Conservation (phyloP, 2,888 invertebrate species). For the Smittia aterrima region DNA sequence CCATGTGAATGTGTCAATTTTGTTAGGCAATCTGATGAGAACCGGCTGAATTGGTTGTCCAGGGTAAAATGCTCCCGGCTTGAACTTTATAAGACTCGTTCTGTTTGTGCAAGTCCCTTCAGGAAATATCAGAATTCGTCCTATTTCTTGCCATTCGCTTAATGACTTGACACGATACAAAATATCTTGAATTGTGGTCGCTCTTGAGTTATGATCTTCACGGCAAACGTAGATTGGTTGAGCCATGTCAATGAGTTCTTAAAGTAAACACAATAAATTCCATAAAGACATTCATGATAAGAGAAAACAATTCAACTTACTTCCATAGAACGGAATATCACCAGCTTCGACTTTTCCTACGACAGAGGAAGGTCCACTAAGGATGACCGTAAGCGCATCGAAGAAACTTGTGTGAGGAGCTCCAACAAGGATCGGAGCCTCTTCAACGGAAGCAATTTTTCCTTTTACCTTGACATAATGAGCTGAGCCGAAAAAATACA, state of each 20-base stretch:
- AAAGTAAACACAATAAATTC: not conserved
- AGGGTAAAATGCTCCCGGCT: slow-evolving; percentile 91
- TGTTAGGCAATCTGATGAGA: slow-evolving; percentile 85
- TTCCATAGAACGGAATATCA: slow-evolving; percentile 83
- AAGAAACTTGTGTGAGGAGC: slow-evolving; percentile 92
- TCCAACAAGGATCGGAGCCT: slow-evolving; percentile 80
- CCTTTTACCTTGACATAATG: slow-evolving; percentile 76
- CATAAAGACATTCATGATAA: not conserved
- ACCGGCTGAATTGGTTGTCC: slow-evolving; percentile 96
- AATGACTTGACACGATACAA: slow-evolving; percentile 78
- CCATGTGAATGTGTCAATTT: slow-evolving; percentile 86
- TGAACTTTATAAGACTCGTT: slow-evolving; percentile 84
- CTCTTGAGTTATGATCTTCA: slow-evolving; percentile 88
- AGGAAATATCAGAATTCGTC: slow-evolving; percentile 51
- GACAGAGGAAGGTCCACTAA: slow-evolving; percentile 80
- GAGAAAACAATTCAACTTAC: slow-evolving; percentile 59
- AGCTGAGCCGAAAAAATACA: slow-evolving; percentile 81
- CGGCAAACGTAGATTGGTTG: slow-evolving; percentile 94
- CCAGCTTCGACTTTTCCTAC: slow-evolving; percentile 86
- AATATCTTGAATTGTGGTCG: slow-evolving; percentile 86
- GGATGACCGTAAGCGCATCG: slow-evolving; percentile 81
- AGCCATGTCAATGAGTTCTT: slow-evolving; percentile 84
- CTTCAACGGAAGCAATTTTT: slow-evolving; percentile 59
- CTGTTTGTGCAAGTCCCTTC: slow-evolving; percentile 83
- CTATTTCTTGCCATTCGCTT: slow-evolving; percentile 80